phyloP scores from a whole-genome alignment of 1,140 invertebrate species.

The Trachelipus rathkii region DNA sequence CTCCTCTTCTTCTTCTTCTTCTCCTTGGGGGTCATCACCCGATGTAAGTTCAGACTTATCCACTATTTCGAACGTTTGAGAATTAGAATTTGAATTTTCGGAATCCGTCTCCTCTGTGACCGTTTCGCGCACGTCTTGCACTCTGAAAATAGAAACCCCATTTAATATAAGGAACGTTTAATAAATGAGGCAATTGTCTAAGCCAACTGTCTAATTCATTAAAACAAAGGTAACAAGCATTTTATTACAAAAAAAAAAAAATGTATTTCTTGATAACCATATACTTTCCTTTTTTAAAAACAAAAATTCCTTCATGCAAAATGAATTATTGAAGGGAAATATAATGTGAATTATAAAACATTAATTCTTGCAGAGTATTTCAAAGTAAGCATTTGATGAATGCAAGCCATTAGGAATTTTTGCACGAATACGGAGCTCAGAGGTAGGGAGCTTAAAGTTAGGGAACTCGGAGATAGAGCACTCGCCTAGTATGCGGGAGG shows the following conservation, averaged over 20 bases:
- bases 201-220: background rate
- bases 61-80: conserved; percentile 17
- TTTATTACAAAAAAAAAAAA: background rate
- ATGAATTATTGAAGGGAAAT: background rate
- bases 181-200: no score
- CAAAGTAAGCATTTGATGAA: no score
- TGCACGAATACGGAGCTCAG: no score
- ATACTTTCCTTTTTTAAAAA: background rate
- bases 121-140: conserved; percentile 29
- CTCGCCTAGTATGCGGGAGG: no score
- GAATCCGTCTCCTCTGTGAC: conserved; percentile 36
- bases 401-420: no score
- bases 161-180: background rate
- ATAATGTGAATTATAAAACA: no score
- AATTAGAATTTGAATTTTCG: conserved; percentile 41
- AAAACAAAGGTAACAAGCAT: background rate
- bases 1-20: no score
- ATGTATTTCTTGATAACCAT: background rate
- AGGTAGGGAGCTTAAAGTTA: no score
- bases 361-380: no score
- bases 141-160: conserved; percentile 16
- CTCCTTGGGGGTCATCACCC: background rate
- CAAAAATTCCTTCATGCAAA: background rate
- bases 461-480: no score
- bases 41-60: background rate